Evolutionary conservation across 2,797 vertebrate species (phyloP), one percentile per base, ranked within the genome.

Genomic region (Geotrypetes seraphini): DNA sequence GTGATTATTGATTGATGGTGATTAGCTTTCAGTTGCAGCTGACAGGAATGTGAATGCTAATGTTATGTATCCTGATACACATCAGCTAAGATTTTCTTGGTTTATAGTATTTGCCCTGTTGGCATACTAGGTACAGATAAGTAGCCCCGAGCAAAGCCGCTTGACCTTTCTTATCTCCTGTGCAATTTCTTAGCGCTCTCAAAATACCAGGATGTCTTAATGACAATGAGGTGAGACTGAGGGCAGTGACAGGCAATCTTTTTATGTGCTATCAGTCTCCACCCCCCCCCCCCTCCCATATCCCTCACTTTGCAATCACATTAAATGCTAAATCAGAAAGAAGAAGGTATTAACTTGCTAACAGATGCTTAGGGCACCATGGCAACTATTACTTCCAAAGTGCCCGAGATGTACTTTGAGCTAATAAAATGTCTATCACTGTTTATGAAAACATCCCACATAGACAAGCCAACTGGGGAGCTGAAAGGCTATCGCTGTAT

Each of bases 321-420:
- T 40, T 43, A 53, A 45, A 53, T 36, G 28, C 38, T 9, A 34
- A 25, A 45, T 30, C 23, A 47, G 8, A 28, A 20, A 24, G 32
- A 10, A 23, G 31, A 54, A 40, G 23, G 3, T 42, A 52, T 40
- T 51, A 55, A 35, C 28, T 41, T 53, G 25, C 42, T 35, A 17
- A 38, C 48, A 39, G 29, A 58, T 54, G 19, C 7, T 36, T 20
- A 27, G 17, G 33, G 19, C 34, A 56, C 57, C 53, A 63, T 53
- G 40, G 50, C 53, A 79, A 68, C 56, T 61, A 55, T 59, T 58
- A 56, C 58, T 64, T 61, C 37, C 19, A 51, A 40, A 63, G 57
- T 45, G 57, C 35, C 31, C n/a, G 55, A 47, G 19, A 47, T 40
- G 44, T 20, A 42, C 12, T 32, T 41, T 25, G 17, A 57, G 27